Evolutionary conservation across 2,797 vertebrate genomes (phyloP), one percentile per base, ranked within the genome.

Genomic region (Pseudomugil tenellus): DNA sequence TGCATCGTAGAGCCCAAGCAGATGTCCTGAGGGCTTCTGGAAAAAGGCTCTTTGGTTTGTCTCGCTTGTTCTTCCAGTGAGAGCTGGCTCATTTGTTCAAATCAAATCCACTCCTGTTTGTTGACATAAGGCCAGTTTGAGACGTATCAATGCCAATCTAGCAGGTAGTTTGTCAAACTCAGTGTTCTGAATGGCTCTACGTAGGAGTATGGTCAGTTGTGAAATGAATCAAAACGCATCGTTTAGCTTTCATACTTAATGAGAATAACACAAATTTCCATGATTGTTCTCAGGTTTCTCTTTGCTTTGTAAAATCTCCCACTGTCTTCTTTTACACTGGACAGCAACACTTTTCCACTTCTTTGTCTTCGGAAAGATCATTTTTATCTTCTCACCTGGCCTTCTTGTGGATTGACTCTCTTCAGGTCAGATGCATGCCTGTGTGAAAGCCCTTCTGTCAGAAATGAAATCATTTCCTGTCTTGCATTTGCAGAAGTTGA

Each of bases 271-370:
- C 53, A 62, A 9, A 0, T 76, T 69, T 66, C 70, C 1, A 53
- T 62, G 43, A 62, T 74, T 80, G 61, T 81, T 86, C 87, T 91
- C 88, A 92, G 86, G 90, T 90, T 78, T 83, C 78, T 83, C 58
- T 68, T 54, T 14, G 54, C 43, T 61, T 76, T 84, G 63, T 79
- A 39, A 58, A 63, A 51, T 73, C 65, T 63, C 41, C 57, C 11
- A 10, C 61, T 28, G 59, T 68, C 57, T 67, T 59, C 58, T 59
- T 9, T 58, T 56, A 63, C 76, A 60, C 72, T 76, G 37, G 66
- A 79, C 52, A 71, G 72, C 37, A 64, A 28, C 49, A 69, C 67
- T 70, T 81, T 77, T 61, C n/a, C 58, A 59, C 34, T 1, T 64
- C 43, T 69, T 58, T 72, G 31, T 54, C 31, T 69, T 62, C 26